A percentile compares a stretch with the other conserved stretches of the same genome.
Conservation (phyloP, 2,888 invertebrate species). For the Sycophila texana region DNA sequence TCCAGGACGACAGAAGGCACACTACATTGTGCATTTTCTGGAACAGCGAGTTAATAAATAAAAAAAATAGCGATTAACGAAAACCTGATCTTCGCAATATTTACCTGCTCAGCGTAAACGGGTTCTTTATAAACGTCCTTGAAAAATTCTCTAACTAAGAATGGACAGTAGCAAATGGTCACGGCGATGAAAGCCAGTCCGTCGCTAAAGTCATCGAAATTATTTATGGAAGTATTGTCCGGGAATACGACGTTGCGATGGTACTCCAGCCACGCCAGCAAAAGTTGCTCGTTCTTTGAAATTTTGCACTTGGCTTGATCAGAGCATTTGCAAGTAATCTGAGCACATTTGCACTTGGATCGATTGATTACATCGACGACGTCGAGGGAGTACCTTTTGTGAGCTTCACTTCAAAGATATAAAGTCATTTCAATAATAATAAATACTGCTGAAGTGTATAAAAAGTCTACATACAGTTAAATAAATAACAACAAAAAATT, state of each 20-base stretch:
- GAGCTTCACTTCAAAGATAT: background rate
- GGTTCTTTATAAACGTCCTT: constrained; percentile 76
- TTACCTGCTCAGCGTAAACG: constrained; percentile 70
- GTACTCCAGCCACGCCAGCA: constrained; percentile 75
- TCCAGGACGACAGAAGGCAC: constrained; percentile 78
- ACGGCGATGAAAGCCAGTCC: constrained; percentile 78
- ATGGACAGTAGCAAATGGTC: constrained; percentile 80
- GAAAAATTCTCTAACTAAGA: constrained; percentile 76
- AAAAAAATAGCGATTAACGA: constrained; percentile 22
- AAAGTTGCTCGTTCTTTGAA: constrained; percentile 65
- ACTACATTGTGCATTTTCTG: constrained; percentile 79
- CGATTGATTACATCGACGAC: constrained; percentile 7
- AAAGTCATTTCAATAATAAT: background rate
- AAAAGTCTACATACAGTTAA: too few relatives aligned
- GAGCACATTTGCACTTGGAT: background rate
- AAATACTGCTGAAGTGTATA: background rate
- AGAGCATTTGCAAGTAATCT: too few relatives aligned
- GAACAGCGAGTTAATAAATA: constrained; percentile 12
- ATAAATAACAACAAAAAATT: background rate
- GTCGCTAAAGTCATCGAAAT: constrained; percentile 78
- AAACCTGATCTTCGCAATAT: background rate
- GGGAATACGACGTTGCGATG: constrained; percentile 71
- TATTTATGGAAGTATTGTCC: constrained; percentile 68
- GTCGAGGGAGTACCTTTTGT: background rate
- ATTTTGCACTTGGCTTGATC: too few relatives aligned